phyloP scores from a whole-genome alignment of 1,140 invertebrate genomes.

The Nasonia vitripennis region DNA sequence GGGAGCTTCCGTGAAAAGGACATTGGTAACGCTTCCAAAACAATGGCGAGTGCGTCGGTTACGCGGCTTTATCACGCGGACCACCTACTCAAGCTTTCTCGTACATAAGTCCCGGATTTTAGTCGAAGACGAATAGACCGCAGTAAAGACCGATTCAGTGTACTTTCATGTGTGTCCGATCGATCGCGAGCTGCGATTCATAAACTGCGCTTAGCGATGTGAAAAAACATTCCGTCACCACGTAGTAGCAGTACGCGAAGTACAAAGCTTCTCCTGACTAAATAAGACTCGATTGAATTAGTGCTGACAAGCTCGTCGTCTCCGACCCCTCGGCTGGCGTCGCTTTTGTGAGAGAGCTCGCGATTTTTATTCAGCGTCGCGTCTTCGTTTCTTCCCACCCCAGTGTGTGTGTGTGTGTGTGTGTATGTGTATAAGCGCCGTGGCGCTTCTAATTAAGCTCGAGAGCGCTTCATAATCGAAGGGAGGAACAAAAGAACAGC shows the following conservation, averaged over 20 bases:
- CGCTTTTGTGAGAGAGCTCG: neutral
- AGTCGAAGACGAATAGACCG: neutral
- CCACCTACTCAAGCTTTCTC: neutral
- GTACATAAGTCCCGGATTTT: neutral
- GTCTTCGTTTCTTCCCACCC: too few relatives aligned
- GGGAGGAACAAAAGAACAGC: neutral
- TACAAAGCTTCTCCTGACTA: neutral
- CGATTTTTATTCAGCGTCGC: neutral
- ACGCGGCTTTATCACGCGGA: too few relatives aligned
- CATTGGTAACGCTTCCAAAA: neutral
- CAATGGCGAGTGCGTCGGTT: neutral
- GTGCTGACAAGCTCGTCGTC: neutral
- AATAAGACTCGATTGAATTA: neutral
- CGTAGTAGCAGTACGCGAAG: too few relatives aligned
- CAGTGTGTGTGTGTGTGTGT: neutral
- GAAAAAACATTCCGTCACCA: too few relatives aligned
- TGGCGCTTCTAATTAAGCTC: slow-evolving; percentile 36
- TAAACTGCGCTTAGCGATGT: too few relatives aligned
- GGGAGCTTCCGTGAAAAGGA: neutral
- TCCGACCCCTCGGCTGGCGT: neutral
- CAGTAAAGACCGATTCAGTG: neutral
- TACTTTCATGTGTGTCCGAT: too few relatives aligned
- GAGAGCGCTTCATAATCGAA: neutral
- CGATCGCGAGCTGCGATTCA: too few relatives aligned
- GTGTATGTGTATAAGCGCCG: neutral